These are phyloP conservation scores for Scleropages formosus DNA, from an alignment of 2,797 vertebrate species.

Conservation along the genomic window DNA sequence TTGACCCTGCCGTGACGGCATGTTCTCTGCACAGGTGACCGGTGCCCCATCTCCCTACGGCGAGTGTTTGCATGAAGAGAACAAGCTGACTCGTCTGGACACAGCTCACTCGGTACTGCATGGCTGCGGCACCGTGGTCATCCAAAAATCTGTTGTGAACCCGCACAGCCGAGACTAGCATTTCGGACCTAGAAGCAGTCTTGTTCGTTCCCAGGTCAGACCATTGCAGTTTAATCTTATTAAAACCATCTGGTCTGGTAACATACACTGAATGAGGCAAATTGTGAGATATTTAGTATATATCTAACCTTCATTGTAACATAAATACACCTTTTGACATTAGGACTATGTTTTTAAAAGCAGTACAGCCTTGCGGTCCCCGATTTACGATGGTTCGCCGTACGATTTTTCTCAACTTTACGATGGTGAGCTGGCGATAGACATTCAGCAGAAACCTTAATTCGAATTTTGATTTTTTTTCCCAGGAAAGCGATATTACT, in stretches of 20 bases:
- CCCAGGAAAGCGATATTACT: too few species aligned
- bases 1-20: neutral
- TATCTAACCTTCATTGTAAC: neutral
- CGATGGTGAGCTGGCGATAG: too few species aligned
- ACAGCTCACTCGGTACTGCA: neutral
- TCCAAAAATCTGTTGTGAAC: neutral
- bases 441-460: too few species aligned
- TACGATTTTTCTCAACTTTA: too few species aligned
- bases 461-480: too few species aligned
- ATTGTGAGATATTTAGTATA: neutral
- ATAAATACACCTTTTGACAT: too few species aligned
- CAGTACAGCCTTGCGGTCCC: too few species aligned
- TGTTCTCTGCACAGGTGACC: constrained; percentile 19
- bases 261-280: neutral
- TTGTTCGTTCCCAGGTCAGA: neutral
- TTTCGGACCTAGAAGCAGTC: neutral
- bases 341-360: too few species aligned
- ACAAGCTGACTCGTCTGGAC: too few species aligned
- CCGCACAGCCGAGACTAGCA: neutral
- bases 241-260: neutral
- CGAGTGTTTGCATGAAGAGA: neutral
- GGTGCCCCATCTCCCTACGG: neutral
- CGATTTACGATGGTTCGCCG: too few species aligned
- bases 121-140: too few species aligned
- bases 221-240: neutral